phyloP scores from a whole-genome alignment of 1,140 invertebrate species.

The Dolichoris vasculosae region DNA sequence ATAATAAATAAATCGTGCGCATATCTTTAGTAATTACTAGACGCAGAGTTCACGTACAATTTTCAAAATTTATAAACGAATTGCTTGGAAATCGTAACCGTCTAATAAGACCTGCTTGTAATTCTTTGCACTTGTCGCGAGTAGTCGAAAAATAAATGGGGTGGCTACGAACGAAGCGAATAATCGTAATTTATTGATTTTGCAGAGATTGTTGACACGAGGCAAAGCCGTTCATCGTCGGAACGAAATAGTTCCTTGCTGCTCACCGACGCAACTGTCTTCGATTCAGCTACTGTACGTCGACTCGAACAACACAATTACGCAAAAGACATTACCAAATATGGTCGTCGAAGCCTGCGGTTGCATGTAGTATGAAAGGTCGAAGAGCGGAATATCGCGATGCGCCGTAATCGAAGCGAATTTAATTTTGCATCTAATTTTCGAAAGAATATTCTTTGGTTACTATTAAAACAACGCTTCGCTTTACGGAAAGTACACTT shows the following conservation, averaged over 20 bases:
- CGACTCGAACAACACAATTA: constrained; percentile 83
- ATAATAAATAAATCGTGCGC: too few relatives aligned
- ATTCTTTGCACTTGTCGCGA: not conserved
- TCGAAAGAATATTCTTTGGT: not conserved
- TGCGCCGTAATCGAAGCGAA: not conserved
- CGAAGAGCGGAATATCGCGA: not conserved
- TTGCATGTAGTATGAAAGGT: constrained; percentile 78
- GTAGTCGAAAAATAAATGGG: not conserved
- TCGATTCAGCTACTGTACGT: constrained; percentile 84
- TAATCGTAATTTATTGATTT: constrained; percentile 55
- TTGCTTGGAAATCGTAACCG: too few relatives aligned
- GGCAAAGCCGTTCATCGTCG: constrained; percentile 61
- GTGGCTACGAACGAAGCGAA: not conserved
- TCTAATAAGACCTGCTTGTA: too few relatives aligned
- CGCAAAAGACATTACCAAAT: constrained; percentile 85
- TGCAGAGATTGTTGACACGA: constrained; percentile 75
- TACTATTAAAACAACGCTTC: not conserved
- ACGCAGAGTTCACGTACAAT: too few relatives aligned
- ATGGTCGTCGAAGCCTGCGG: constrained; percentile 90
- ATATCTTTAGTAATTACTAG: too few relatives aligned
- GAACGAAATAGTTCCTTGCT: constrained; percentile 82
- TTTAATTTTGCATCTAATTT: not conserved
- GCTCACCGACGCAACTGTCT: constrained; percentile 84
- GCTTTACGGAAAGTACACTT: not conserved
- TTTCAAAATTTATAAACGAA: too few relatives aligned